phyloP scores from a whole-genome alignment of 2,888 invertebrate genomes.

The Spodoptera exigua region DNA sequence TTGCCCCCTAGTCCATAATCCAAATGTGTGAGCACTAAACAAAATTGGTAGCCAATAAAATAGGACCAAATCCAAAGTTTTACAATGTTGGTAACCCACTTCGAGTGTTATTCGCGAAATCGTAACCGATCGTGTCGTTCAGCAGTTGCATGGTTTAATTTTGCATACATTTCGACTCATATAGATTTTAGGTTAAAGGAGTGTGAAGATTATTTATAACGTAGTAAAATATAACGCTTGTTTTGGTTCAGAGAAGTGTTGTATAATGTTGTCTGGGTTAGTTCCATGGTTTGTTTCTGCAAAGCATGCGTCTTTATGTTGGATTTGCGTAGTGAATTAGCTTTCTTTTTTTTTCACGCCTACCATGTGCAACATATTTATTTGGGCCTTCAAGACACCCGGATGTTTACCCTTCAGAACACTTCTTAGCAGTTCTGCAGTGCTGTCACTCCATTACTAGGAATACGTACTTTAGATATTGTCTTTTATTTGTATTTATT shows the following conservation, averaged over 20 bases:
- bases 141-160: constrained; percentile 53
- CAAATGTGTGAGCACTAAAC: constrained; percentile 18
- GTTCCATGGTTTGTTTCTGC: neutral
- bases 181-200: constrained; percentile 35
- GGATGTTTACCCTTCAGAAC: too few species aligned
- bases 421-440: too few species aligned
- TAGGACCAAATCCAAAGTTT: constrained; percentile 36
- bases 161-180: constrained; percentile 47
- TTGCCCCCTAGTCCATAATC: too few species aligned
- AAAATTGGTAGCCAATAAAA: constrained; percentile 41
- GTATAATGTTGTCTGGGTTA: neutral
- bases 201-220: constrained; percentile 13
- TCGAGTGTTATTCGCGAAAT: constrained; percentile 43
- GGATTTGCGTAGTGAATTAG: too few species aligned
- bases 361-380: too few species aligned
- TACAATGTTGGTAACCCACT: constrained; percentile 55
- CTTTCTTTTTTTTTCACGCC: too few species aligned
- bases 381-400: too few species aligned
- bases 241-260: neutral
- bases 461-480: too few species aligned
- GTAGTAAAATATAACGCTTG: neutral
- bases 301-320: too few species aligned
- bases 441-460: too few species aligned
- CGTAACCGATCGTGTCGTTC: constrained; percentile 45
- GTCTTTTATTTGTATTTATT: too few species aligned